Evolutionary conservation across 2,888 invertebrate genomes (phyloP), one percentile per base, ranked within the genome.

Genomic region (Drosophila neutralis): DNA sequence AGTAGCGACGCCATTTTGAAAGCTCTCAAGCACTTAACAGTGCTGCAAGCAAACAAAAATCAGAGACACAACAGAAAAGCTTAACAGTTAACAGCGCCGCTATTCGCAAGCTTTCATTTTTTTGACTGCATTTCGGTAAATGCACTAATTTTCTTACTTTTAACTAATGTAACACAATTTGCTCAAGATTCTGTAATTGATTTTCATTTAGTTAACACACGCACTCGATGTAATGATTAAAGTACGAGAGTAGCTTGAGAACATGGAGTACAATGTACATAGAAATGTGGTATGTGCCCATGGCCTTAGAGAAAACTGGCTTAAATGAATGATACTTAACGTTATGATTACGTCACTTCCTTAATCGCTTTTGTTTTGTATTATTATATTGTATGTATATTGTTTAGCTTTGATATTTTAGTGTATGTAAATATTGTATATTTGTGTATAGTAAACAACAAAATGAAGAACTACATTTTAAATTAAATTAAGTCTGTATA

Each of bases 351-450:
- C 53, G 49, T 59, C 49, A 70, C 58, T 65, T 68, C 45, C 64
- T 63, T 54, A 59, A 67, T 40, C 62, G 65, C 65, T 76, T 79
- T 77, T 69, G 65, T 82, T 79, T 82, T 82, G 71, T 78, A 59
- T 68, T 45, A 45, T 24, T 45, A 24, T 24, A 45, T 73, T 76
- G 65, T 68, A 73, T 82, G 36, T 78, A 72, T 78, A 59, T 68
- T 77, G 72, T 67, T 63, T 76, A 72, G 73, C 62, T 78, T 78
- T 79, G 56, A 70, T 80, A 74, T 77, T 80, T 78, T 76, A 80
- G 63, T 80, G 48, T 77, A 56, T 89, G 90, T 90, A 90, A 85
- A 90, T 90, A 90, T 73, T 90, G 90, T 90, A 91, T 83, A 90
- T 87, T 89, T 91, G 91, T 91, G 89, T 83, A 90, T 88, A 87